Conservation (phyloP, 2,888 invertebrate genomes). For the Drosophila kanekoi region DNA sequence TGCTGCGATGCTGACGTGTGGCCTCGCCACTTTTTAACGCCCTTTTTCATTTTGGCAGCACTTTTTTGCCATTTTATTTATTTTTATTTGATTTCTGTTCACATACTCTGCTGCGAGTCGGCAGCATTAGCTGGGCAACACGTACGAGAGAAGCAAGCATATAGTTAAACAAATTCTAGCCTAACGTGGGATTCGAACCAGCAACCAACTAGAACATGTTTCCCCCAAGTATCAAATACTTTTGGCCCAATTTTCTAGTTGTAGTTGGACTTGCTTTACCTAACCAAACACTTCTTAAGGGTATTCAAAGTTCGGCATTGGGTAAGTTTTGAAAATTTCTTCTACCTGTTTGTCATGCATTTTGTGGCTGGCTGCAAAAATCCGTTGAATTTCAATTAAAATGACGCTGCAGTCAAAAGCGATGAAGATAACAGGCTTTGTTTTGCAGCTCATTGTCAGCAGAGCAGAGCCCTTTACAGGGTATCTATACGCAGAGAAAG, state of each 20-base stretch:
- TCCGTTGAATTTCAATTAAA: conserved; percentile 68
- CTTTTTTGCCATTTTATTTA: conserved; percentile 14
- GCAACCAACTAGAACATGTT: neutral
- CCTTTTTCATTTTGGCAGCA: conserved; percentile 26
- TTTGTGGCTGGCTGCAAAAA: conserved; percentile 46
- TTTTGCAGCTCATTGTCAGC: conserved; percentile 41
- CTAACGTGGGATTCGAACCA: too few relatives aligned
- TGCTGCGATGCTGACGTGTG: conserved; percentile 41
- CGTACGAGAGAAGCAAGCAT: too few relatives aligned
- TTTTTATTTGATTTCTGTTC: conserved; percentile 14
- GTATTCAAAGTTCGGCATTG: conserved; percentile 31
- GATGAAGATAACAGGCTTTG: conserved; percentile 38
- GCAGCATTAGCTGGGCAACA: neutral
- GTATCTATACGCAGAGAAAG: too few relatives aligned
- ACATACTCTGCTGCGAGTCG: neutral
- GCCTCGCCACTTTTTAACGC: conserved; percentile 14
- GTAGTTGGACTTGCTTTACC: too few relatives aligned
- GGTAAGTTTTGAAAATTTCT: neutral
- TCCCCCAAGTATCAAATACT: neutral
- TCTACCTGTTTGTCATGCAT: conserved; percentile 30
- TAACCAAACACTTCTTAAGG: conserved; percentile 1
- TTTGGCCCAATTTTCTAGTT: neutral
- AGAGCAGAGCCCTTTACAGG: conserved; percentile 2
- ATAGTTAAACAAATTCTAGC: too few relatives aligned
- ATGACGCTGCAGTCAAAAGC: conserved; percentile 39